These are phyloP conservation scores for Cecidostiba fungosa DNA, from an alignment of 2,888 invertebrate genomes.

Conservation along the genomic window DNA sequence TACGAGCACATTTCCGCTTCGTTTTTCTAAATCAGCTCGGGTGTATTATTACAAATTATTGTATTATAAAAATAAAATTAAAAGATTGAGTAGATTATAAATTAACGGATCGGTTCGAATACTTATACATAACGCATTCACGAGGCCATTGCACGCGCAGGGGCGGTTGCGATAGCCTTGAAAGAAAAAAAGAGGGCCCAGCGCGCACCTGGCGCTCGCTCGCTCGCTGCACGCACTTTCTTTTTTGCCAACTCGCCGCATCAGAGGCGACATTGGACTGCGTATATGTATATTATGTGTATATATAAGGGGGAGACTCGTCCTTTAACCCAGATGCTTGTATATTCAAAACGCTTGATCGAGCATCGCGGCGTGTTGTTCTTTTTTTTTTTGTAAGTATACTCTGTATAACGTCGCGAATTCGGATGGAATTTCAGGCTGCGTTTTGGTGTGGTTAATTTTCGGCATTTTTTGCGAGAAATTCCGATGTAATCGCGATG, in stretches of 20 bases:
- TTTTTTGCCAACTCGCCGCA: not conserved
- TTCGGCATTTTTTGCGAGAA: not conserved
- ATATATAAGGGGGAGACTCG: not conserved
- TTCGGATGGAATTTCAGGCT: not conserved
- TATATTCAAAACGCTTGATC: not conserved
- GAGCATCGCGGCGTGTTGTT: not conserved
- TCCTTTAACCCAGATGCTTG: not conserved
- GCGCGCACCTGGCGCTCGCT: slow-evolving; percentile 14
- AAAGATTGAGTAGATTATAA: too few species aligned
- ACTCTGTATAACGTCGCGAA: not conserved
- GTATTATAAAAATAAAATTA: too few species aligned
- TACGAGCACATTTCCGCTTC: not conserved
- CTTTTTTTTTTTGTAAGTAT: not conserved
- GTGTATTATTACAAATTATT: too few species aligned
- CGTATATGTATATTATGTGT: not conserved
- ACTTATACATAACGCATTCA: not conserved
- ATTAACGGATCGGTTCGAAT: not conserved
- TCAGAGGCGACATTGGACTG: not conserved
- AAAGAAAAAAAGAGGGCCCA: not conserved
- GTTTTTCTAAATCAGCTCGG: too few species aligned
- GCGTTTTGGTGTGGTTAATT: not conserved
- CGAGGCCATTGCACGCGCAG: not conserved
- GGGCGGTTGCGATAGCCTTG: not conserved
- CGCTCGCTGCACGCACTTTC: not conserved
- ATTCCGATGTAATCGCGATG: not conserved